phyloP scores from a whole-genome alignment of 2,888 invertebrate genomes.

The Andrena bicolor region DNA sequence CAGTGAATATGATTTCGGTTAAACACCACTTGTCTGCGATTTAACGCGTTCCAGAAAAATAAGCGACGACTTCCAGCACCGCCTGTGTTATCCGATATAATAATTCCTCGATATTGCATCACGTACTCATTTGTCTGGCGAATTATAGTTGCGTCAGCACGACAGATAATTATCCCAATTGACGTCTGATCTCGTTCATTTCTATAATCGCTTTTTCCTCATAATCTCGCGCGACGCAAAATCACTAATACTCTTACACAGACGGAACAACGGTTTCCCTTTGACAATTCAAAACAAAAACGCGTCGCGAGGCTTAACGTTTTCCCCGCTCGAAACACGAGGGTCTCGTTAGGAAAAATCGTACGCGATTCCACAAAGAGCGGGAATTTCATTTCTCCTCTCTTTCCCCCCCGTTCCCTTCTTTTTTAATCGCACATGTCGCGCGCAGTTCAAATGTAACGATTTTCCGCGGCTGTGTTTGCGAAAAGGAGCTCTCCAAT shows the following conservation, averaged over 20 bases:
- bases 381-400: conserved; percentile 29
- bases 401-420: neutral
- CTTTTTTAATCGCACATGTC: conserved; percentile 29
- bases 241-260: neutral
- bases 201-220: neutral
- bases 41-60: neutral
- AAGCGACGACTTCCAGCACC: neutral
- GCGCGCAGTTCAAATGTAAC: conserved; percentile 57
- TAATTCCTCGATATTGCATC: too few relatives aligned
- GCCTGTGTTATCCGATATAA: neutral
- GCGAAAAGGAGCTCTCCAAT: conserved; percentile 70
- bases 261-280: neutral
- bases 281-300: conserved; percentile 34
- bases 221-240: neutral
- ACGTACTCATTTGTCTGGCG: too few relatives aligned
- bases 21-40: too few relatives aligned
- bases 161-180: neutral
- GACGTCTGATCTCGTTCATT: too few relatives aligned
- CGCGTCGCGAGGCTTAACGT: conserved; percentile 16
- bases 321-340: conserved; percentile 16
- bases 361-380: conserved; percentile 30
- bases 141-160: too few relatives aligned
- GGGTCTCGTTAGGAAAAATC: conserved; percentile 53
- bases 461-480: conserved; percentile 50
- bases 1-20: neutral